Evolutionary conservation across 2,888 invertebrate genomes (phyloP), one percentile per base, ranked within the genome.

Genomic region (Troides helena): DNA sequence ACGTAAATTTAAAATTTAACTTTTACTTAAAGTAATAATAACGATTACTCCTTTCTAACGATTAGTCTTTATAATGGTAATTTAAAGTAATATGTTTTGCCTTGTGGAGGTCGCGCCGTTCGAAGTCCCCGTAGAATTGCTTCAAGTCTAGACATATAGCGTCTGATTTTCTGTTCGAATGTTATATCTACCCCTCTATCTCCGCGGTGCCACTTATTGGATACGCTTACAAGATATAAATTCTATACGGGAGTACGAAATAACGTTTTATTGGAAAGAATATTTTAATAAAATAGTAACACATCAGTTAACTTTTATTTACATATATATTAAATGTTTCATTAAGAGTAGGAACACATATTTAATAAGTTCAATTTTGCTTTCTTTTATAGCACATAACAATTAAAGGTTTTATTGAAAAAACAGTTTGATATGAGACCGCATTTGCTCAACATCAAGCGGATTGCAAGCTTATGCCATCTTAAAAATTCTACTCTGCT

Each of bases 81-180:
- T 73, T 74, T 74, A 73, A 80, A 80, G 82, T 84, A 85, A 87
- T 84, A 85, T 83, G 85, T 85, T 30, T 83, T 84, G 81, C 84
- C 79, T 80, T 72, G 66, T 79, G 77, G 84, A 79, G 77, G 78
- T 76, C 46, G 61, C 76, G 78, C 68, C 67, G 74, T 79, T 74
- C 75, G 77, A 75, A 77, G 74, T 82, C 85, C 81, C 83, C 57
- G 39, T 73, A 80, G 85, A 78, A 78, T 82, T 77, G 73, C 73
- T 72, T 73, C 65, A 74, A 79, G 85, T 86, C 87, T 86, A 87
- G 87, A 87, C 86, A 75, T 74, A 73, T 69, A 78, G 73, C 70
- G 80, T 81, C 80, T 81, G 80, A 81, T 81, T 80, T 81, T 82
- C 78, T 77, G 76, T 77, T 77, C 71, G 68, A 74, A 75, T 63